Evolutionary conservation across 2,888 invertebrate genomes (phyloP).

Genomic region (Amphipoea oculea): DNA sequence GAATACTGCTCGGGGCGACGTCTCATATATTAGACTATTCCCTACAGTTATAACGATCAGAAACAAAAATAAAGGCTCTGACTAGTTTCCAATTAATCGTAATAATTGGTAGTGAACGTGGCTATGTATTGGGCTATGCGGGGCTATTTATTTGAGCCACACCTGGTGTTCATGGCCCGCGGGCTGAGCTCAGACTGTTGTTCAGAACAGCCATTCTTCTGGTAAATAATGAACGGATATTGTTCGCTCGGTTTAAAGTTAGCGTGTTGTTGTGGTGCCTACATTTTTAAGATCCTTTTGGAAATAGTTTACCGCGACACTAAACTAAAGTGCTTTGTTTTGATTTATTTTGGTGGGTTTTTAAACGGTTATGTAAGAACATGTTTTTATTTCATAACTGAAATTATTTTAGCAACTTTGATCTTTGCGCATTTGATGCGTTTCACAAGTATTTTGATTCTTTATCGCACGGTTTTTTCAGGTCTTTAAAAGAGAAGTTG

Average conservation of each 20-base stretch:
- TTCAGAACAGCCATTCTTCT: conserved; percentile 65
- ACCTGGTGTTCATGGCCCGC: conserved; percentile 75
- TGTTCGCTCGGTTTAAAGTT: conserved; percentile 58
- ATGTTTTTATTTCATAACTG: background rate
- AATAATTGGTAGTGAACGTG: conserved; percentile 80
- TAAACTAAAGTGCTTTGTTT: conserved; percentile 12
- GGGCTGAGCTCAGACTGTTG: conserved; percentile 59
- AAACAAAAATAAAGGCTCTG: conserved; percentile 76
- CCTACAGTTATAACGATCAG: conserved; percentile 73
- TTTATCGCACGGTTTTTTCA: too few relatives aligned
- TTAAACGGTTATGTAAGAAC: background rate
- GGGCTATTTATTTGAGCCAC: conserved; percentile 81
- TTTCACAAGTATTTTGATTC: background rate
- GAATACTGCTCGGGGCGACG: conserved; percentile 68
- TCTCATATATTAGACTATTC: conserved; percentile 72
- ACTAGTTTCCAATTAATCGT: conserved; percentile 82
- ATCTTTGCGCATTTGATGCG: background rate
- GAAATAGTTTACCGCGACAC: conserved; percentile 16
- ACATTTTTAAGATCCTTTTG: conserved; percentile 43
- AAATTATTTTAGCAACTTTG: background rate
- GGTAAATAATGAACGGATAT: conserved; percentile 66
- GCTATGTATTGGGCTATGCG: conserved; percentile 72
- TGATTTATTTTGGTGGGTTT: conserved; percentile 16
- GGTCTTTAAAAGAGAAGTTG: background rate
- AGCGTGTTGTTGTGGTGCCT: conserved; percentile 25